Percentiles rank a stretch among this genome's conserved stretches.
phyloP scores from a whole-genome alignment of 2,113 vertebrate genomes.

The Coturnix japonica region DNA sequence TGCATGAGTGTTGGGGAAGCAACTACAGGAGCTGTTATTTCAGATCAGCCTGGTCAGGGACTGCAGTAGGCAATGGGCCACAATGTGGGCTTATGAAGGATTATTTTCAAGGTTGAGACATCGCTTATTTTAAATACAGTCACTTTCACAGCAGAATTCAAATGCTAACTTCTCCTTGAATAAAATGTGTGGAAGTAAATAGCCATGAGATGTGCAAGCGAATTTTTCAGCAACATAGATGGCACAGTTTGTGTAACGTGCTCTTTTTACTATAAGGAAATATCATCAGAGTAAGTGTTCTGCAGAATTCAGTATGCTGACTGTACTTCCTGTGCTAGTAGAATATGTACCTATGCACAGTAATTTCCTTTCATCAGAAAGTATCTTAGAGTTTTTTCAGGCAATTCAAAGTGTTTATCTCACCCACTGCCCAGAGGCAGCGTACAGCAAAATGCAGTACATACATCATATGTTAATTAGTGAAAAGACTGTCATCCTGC shows the following conservation, averaged over 20 bases:
- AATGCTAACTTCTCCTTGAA: background rate
- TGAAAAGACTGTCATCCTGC: background rate
- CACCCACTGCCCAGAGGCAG: background rate
- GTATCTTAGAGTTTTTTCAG: background rate
- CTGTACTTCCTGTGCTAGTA: background rate
- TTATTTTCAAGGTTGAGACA: background rate
- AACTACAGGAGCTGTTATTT: background rate
- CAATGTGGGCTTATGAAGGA: background rate
- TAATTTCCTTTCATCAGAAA: background rate
- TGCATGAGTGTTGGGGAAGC: background rate
- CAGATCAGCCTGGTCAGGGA: background rate
- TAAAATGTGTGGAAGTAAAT: background rate
- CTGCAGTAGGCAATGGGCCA: background rate
- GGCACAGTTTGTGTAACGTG: background rate
- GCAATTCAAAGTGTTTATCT: background rate
- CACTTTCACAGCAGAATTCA: background rate
- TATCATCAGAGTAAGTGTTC: background rate
- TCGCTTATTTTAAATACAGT: background rate
- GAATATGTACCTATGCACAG: background rate
- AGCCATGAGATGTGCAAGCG: background rate
- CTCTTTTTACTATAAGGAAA: background rate
- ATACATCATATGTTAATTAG: background rate
- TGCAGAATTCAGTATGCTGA: background rate
- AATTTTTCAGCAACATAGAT: background rate
- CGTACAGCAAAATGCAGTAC: background rate